Evolutionary conservation across 2,888 invertebrate species (phyloP).

Genomic region (Galerucella calmariensis): DNA sequence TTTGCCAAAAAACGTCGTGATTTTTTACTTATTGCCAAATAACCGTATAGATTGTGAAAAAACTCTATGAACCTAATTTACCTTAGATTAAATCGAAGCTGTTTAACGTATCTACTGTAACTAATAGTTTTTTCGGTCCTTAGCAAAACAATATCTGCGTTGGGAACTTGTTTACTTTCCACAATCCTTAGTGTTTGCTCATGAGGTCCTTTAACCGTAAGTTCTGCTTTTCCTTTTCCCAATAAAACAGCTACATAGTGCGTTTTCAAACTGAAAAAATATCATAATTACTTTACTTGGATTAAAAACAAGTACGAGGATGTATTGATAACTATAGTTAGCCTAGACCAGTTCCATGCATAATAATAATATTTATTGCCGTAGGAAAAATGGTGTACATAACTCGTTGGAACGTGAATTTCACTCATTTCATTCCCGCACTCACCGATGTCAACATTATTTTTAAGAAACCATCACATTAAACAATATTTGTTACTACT

Average conservation of each 20-base stretch:
- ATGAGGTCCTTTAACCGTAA: slow-evolving; percentile 72
- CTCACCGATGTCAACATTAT: too few species aligned
- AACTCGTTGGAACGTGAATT: too few species aligned
- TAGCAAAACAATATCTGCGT: slow-evolving; percentile 72
- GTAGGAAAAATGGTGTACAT: too few species aligned
- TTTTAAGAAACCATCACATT: too few species aligned
- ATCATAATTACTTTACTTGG: slow-evolving; percentile 53
- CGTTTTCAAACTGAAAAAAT: slow-evolving; percentile 64
- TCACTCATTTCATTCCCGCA: too few species aligned
- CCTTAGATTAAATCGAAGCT: slow-evolving; percentile 68
- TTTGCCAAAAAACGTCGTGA: too few species aligned
- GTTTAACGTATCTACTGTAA: slow-evolving; percentile 74
- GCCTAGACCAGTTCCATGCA: too few species aligned
- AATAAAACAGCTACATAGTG: slow-evolving; percentile 74
- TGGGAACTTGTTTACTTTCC: slow-evolving; percentile 69
- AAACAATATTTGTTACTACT: too few species aligned
- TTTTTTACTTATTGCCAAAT: too few species aligned
- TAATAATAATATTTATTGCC: too few species aligned
- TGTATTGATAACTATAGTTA: too few species aligned
- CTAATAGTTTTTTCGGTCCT: slow-evolving; percentile 71
- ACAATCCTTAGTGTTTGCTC: slow-evolving; percentile 77
- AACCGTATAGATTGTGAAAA: too few species aligned
- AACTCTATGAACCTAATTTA: slow-evolving; percentile 36
- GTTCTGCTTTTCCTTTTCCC: slow-evolving; percentile 74
- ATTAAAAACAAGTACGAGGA: slow-evolving; percentile 7